Percentiles rank a stretch among this genome's conserved stretches.
Conservation (phyloP, 2,888 invertebrate species). For the Drosophila nigritarsus region DNA sequence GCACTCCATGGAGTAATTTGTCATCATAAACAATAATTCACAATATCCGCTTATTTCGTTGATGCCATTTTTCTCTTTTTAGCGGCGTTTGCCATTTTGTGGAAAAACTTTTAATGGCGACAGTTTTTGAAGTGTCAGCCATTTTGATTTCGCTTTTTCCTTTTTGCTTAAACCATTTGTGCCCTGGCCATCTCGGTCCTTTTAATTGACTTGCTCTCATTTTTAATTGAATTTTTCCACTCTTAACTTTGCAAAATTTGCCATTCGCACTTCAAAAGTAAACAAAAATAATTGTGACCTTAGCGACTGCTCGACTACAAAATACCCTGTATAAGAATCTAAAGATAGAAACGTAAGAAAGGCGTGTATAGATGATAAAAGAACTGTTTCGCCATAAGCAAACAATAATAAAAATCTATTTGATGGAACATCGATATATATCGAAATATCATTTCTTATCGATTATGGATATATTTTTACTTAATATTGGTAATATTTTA, state of each 20-base stretch:
- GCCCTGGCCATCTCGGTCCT: slow-evolving; percentile 7
- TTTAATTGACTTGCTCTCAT: slow-evolving; percentile 60
- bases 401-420: not conserved
- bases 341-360: not conserved
- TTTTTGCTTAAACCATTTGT: slow-evolving; percentile 36
- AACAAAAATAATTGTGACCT: not conserved
- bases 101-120: slow-evolving; percentile 48
- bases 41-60: slow-evolving; percentile 51
- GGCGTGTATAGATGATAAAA: not conserved
- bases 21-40: slow-evolving; percentile 68
- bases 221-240: slow-evolving; percentile 57
- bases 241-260: slow-evolving; percentile 15
- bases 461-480: not conserved
- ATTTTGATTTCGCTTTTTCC: slow-evolving; percentile 23
- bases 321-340: not conserved
- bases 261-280: slow-evolving; percentile 11
- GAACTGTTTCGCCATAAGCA: not conserved
- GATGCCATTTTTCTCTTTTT: slow-evolving; percentile 9
- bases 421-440: too few relatives aligned
- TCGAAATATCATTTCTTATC: too few relatives aligned
- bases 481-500: not conserved
- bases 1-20: slow-evolving; percentile 47
- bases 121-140: slow-evolving; percentile 45
- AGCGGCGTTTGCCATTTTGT: slow-evolving; percentile 30
- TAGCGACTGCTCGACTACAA: not conserved